Conservation (phyloP, 2,113 vertebrate genomes). For the Nansenia antarctica region DNA sequence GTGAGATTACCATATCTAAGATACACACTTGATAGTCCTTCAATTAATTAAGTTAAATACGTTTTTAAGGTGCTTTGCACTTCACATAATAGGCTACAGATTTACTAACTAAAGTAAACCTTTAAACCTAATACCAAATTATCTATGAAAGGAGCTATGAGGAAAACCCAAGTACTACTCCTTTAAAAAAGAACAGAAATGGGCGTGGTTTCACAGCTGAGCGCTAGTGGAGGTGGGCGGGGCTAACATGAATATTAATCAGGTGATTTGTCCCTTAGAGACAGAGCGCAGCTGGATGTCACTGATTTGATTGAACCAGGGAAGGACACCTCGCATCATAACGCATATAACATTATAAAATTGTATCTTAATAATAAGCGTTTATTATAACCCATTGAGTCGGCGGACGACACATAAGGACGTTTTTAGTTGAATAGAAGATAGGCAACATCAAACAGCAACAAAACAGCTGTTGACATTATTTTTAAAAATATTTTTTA, state of each 20-base stretch:
- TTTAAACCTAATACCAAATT: neutral
- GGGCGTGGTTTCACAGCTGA: constrained; percentile 15
- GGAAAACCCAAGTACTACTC: constrained; percentile 1
- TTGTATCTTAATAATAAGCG: neutral
- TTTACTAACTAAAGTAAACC: too few relatives aligned
- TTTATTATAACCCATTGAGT: neutral
- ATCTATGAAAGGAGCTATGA: neutral
- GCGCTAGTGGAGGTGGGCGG: constrained; percentile 21
- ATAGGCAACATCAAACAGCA: neutral
- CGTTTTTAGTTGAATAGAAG: neutral
- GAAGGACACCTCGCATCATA: neutral
- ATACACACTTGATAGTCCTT: too few relatives aligned
- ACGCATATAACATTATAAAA: constrained; percentile 1
- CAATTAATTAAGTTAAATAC: too few relatives aligned
- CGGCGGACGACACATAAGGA: neutral
- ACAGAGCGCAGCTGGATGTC: constrained; percentile 49
- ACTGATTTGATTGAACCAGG: constrained; percentile 42
- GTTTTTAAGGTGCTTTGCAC: too few relatives aligned
- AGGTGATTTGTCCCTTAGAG: constrained; percentile 36
- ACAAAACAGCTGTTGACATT: neutral
- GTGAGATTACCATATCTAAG: too few relatives aligned
- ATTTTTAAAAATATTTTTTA: neutral
- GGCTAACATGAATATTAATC: constrained; percentile 51
- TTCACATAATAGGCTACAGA: too few relatives aligned
- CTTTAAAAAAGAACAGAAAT: constrained; percentile 34